These are phyloP conservation scores for Enteromius viviparus DNA, from an alignment of 2,797 vertebrate species.

Conservation along the genomic window DNA sequence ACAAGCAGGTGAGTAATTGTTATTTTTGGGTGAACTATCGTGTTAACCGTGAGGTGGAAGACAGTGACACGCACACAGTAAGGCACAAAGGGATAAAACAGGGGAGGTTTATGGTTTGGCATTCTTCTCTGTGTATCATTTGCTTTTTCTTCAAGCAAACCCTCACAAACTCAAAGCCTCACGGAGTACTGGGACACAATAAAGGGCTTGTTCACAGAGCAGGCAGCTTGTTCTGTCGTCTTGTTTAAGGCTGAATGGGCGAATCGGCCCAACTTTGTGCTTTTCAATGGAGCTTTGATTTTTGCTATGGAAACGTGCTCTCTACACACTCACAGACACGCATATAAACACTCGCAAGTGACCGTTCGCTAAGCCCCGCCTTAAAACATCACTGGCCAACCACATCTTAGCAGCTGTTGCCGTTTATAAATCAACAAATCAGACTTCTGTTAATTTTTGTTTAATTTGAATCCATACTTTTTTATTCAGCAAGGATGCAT, in stretches of 20 bases:
- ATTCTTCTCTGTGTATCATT: neutral
- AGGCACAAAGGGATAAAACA: conserved; percentile 58
- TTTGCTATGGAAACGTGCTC: conserved; percentile 7
- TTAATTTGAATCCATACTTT: neutral
- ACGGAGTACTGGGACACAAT: neutral
- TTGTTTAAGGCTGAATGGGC: conserved; percentile 28
- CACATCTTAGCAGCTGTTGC: neutral
- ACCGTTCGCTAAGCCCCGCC: neutral
- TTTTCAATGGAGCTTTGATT: neutral
- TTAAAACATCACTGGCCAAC: neutral
- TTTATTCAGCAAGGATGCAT: neutral
- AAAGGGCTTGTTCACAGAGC: neutral
- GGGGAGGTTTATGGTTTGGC: conserved; percentile 25
- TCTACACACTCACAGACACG: neutral
- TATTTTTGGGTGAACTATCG: neutral
- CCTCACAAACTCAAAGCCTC: neutral
- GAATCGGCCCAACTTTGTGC: conserved; percentile 16
- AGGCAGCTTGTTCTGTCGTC: conserved; percentile 13
- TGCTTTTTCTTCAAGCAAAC: neutral
- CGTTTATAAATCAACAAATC: neutral
- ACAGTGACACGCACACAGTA: conserved; percentile 43
- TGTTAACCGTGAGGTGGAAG: conserved; percentile 34
- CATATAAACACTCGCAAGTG: neutral
- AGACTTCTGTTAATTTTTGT: neutral
- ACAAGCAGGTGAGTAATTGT: neutral